Evolutionary conservation across 2,888 invertebrate genomes (phyloP).

Genomic region (Cybosia mesomella): DNA sequence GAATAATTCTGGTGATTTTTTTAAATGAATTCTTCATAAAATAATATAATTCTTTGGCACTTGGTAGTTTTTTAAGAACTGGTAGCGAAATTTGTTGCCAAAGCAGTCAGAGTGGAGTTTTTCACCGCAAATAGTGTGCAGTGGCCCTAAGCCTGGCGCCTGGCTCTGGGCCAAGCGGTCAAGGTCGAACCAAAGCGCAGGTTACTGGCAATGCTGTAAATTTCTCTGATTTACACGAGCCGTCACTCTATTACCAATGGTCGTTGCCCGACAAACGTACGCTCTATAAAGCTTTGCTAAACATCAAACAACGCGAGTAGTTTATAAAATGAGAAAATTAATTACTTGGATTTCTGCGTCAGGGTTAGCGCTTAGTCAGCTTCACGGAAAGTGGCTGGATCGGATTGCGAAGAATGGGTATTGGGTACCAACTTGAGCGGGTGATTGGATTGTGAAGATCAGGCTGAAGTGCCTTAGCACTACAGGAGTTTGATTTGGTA

Average conservation of each 20-base stretch:
- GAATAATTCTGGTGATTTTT: not conserved
- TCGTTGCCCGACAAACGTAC: conserved; percentile 26
- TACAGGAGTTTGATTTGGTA: too few relatives aligned
- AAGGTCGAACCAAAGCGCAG: conserved; percentile 46
- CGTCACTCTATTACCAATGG: conserved; percentile 30
- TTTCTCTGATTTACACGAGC: conserved; percentile 45
- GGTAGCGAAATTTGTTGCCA: not conserved
- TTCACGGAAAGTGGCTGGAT: not conserved
- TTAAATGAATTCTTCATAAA: not conserved
- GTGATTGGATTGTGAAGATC: too few relatives aligned
- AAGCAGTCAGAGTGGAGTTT: not conserved
- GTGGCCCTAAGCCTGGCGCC: conserved; percentile 10
- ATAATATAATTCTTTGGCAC: not conserved
- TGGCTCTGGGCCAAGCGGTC: conserved; percentile 56
- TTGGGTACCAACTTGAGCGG: not conserved
- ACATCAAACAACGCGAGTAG: conserved; percentile 18
- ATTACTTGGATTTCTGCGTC: conserved; percentile 4
- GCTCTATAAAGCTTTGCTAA: conserved; percentile 30
- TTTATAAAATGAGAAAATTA: conserved; percentile 19
- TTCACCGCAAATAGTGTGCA: conserved; percentile 9
- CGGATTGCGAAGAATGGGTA: too few relatives aligned
- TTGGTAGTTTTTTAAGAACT: not conserved
- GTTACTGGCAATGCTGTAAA: conserved; percentile 44
- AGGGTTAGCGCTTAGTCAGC: not conserved
- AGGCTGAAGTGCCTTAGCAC: not conserved